Evolutionary conservation across 1,140 invertebrate species (phyloP), one percentile per base, ranked within the genome.

Genomic region (Halictus rubicundus): DNA sequence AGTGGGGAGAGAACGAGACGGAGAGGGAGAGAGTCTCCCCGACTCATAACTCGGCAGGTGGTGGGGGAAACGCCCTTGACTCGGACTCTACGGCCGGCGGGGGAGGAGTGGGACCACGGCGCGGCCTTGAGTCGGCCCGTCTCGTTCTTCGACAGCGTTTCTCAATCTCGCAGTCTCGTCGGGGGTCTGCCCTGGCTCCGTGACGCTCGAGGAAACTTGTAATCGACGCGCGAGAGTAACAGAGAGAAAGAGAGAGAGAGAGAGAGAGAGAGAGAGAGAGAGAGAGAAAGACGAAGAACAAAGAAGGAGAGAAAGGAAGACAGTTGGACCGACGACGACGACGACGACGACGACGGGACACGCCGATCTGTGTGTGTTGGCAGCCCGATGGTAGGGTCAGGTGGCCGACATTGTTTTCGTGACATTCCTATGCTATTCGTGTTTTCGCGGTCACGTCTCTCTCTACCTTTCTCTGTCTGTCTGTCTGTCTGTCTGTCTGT

Each of bases 41-140:
- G 66, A 37, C 78, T 81, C 74, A 80, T 86, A 87, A 82, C 80
- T 72, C 64, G 78, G 68, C 42, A 60, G 68, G 60, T 65, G 77
- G 84, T 76, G 81, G 87, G 89, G 87, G 87, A 89, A 32, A 91
- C 91, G 91, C 91, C 91, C 91, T 92, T 92, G 91, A 92, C 90
- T 91, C 85, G 87, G 84, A 88, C 82, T 90, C 85, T 77, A 2
- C 74, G 84, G 85, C 80, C 76, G 87, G 87, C 88, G 89, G 90
- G 89, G 89, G 90, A 92, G 89, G 90, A 92, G 91, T 91, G 88
- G 90, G 89, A 88, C 89, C 88, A 83, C 73, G 88, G 71, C 78
- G 88, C 90, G 91, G 91, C 91, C 91, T 91, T 91, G 91, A 91
- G 89, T 81, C 89, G 85, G 86, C 89, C 86, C 87, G 90, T 89